Base-by-base conservation (phyloP, 2,797 vertebrate genomes). In the Tokudaia muenninki region DNA sequence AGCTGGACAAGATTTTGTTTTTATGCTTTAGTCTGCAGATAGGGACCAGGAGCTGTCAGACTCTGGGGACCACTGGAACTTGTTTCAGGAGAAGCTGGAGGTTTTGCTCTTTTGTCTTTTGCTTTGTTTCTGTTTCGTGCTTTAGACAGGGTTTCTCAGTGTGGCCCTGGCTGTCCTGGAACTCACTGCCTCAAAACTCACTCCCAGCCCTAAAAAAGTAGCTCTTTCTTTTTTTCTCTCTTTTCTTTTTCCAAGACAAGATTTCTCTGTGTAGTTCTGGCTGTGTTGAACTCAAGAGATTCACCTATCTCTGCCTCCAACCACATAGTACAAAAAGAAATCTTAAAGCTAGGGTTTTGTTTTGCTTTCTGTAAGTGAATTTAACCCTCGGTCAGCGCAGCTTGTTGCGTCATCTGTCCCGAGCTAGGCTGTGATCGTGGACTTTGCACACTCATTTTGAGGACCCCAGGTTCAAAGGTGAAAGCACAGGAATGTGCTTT, bases 41-140 rank as follows among this genome's bases (percentile, higher is more conserved):
- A 99, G 99, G n/a, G 99, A 99, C 1, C 99, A 99, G 37, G 99
- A 99, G 90, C 98, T 99, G 98, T 99, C 99, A 0, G 99, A 99
- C 98, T 99, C 99, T 0, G 99, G 99, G 98, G 99, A 99, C 14
- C 99, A 99, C 97, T 99, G 99, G 99, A 99, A 99, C 99, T 99
- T 99, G 99, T 99, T 99, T 99, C 99, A 99, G 57, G 99, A 99
- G 92, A 99, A 99, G 98, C 98, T 99, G 98, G 72, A 44, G n/a
- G n/a, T 41, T 37, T 37, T 72, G 19, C 22, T 75, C 22, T n/a
- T n/a, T 17, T n/a, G 31, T 16, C 14, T 34, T 70, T 41, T 74
- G 37, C 37, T 74, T 74, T 41, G 72, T 41, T 74, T 75, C 41
- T 4, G 3, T 44, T 44, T 75, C 11, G 1, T 72, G 31, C 1